These are phyloP conservation scores for Eumaeus atala DNA, from an alignment of 1,140 invertebrate species.

Conservation along the genomic window DNA sequence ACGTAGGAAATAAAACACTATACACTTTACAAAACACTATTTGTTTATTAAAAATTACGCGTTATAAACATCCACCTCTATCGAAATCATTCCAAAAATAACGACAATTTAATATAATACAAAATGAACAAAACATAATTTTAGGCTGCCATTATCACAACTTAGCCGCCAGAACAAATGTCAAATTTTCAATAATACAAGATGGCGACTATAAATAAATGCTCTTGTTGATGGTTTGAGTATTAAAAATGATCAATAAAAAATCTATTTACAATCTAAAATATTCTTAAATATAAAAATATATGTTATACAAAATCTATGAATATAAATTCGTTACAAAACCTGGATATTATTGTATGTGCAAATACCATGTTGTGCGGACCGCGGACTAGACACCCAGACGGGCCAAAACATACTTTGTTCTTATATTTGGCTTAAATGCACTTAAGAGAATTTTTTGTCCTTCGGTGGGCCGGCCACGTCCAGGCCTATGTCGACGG, in stretches of 20 bases:
- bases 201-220: slow-evolving; percentile 30
- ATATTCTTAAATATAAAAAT: slow-evolving; percentile 22
- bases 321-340: slow-evolving; percentile 13
- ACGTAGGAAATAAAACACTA: slow-evolving; percentile 30
- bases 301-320: slow-evolving; percentile 30
- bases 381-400: background rate
- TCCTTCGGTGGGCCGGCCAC: too few relatives aligned
- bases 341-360: background rate
- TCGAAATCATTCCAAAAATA: slow-evolving; percentile 41
- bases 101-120: slow-evolving; percentile 41
- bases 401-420: too few relatives aligned
- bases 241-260: slow-evolving; percentile 29
- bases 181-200: slow-evolving; percentile 16
- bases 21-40: slow-evolving; percentile 52
- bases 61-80: slow-evolving; percentile 40
- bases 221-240: slow-evolving; percentile 34
- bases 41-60: slow-evolving; percentile 57
- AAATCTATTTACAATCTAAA: slow-evolving; percentile 31
- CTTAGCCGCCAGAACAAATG: slow-evolving; percentile 22
- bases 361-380: background rate
- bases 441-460: too few relatives aligned
- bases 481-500: too few relatives aligned
- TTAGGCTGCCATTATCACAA: slow-evolving; percentile 36
- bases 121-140: slow-evolving; percentile 33
- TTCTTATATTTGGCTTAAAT: too few relatives aligned